Evolutionary conservation across 2,888 invertebrate genomes (phyloP).

Genomic region (Acronicta aceris): DNA sequence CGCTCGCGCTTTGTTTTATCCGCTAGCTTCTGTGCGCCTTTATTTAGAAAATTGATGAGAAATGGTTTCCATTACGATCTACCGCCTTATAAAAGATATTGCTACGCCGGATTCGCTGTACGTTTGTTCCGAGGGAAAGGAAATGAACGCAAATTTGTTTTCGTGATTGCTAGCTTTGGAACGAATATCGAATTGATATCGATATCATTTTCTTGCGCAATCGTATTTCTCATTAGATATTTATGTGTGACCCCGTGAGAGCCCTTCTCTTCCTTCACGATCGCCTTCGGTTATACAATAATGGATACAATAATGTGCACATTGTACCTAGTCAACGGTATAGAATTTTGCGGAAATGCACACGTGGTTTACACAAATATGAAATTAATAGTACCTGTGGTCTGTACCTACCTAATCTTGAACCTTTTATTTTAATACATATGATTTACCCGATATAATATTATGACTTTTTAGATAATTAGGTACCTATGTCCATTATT

Average conservation of each 20-base stretch:
- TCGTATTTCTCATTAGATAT: slow-evolving; percentile 82
- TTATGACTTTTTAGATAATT: too few relatives aligned
- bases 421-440: too few relatives aligned
- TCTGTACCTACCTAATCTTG: not conserved
- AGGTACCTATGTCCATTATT: too few relatives aligned
- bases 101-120: slow-evolving; percentile 73
- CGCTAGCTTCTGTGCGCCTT: slow-evolving; percentile 88
- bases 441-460: too few relatives aligned
- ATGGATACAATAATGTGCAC: slow-evolving; percentile 45
- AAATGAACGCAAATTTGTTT: slow-evolving; percentile 89
- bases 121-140: slow-evolving; percentile 81
- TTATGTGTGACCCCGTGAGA: slow-evolving; percentile 84
- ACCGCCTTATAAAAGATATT: slow-evolving; percentile 86
- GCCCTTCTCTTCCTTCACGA: slow-evolving; percentile 70
- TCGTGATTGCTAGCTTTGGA: slow-evolving; percentile 85
- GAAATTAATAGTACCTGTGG: not conserved
- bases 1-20: slow-evolving; percentile 87
- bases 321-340: slow-evolving; percentile 19
- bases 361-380: not conserved
- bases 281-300: slow-evolving; percentile 57
- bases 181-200: slow-evolving; percentile 85
- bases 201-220: slow-evolving; percentile 84
- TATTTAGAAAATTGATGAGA: slow-evolving; percentile 90
- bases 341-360: slow-evolving; percentile 14
- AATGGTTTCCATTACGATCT: slow-evolving; percentile 88